A percentile compares a stretch with the other conserved stretches of the same genome.
These are phyloP conservation scores for Goniozus legneri DNA, from an alignment of 1,140 invertebrate genomes.

Conservation along the genomic window DNA sequence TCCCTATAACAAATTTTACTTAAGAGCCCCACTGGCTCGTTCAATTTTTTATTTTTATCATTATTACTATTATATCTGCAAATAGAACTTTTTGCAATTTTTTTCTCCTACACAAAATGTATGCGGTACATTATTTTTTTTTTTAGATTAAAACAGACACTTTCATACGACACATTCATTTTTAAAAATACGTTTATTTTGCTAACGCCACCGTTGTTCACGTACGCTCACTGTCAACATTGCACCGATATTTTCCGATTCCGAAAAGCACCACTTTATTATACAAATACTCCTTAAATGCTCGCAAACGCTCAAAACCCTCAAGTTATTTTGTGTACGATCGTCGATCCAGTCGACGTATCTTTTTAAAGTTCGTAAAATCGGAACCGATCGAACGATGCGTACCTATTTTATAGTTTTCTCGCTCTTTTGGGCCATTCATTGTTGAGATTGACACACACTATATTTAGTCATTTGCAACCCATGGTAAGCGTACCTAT, in stretches of 20 bases:
- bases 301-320: background rate
- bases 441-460: conserved; percentile 23
- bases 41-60: background rate
- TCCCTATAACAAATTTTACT: conserved; percentile 16
- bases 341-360: too few relatives aligned
- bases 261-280: conserved; percentile 42
- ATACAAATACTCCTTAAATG: conserved; percentile 31
- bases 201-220: background rate
- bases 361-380: background rate
- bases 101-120: too few relatives aligned
- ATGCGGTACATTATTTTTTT: too few relatives aligned
- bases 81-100: background rate
- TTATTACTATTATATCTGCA: background rate
- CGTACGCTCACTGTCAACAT: conserved; percentile 8
- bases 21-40: conserved; percentile 1
- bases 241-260: conserved; percentile 11
- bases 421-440: conserved; percentile 18
- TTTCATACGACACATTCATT: conserved; percentile 36
- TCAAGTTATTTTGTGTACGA: too few relatives aligned
- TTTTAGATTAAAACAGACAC: too few relatives aligned
- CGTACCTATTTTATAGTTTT: too few relatives aligned
- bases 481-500: too few relatives aligned
- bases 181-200: conserved; percentile 36
- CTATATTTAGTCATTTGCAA: too few relatives aligned
- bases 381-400: too few relatives aligned